These are phyloP conservation scores for Megathymus violae DNA, from an alignment of 1,140 invertebrate genomes.

Conservation along the genomic window DNA sequence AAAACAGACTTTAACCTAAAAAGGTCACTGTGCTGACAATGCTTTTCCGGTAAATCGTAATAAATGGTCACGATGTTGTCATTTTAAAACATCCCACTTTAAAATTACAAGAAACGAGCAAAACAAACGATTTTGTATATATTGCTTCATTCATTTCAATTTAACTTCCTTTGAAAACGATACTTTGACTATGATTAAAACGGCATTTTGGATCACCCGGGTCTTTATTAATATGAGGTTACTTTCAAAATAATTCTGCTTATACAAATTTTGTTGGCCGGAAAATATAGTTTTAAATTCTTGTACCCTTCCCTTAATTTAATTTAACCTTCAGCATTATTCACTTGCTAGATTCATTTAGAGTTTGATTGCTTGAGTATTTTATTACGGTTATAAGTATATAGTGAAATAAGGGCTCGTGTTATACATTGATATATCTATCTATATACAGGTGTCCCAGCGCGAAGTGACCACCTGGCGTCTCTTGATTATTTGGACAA, in stretches of 20 bases:
- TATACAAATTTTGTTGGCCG: neutral
- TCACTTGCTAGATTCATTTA: neutral
- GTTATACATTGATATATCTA: too few species aligned
- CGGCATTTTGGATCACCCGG: neutral
- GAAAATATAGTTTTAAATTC: neutral
- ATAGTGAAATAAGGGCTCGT: neutral
- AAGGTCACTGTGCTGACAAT: neutral
- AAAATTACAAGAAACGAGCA: conserved; percentile 6
- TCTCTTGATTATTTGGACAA: too few species aligned
- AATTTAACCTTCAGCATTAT: conserved; percentile 1
- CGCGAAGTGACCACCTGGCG: too few species aligned
- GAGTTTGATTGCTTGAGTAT: too few species aligned
- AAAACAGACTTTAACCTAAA: neutral
- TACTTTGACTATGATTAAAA: conserved; percentile 8
- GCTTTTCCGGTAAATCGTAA: neutral
- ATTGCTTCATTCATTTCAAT: conserved; percentile 10
- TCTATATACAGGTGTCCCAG: too few species aligned
- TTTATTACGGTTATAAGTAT: too few species aligned
- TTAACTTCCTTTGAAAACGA: conserved; percentile 2
- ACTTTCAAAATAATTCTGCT: neutral
- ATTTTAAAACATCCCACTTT: conserved; percentile 11
- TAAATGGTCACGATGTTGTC: neutral
- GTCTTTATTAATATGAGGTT: neutral
- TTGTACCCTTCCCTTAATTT: conserved; percentile 2
- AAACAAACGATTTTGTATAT: conserved; percentile 5